A percentile compares a stretch with the other conserved stretches of the same genome.
These are phyloP conservation scores for Meleagris gallopavo DNA, from an alignment of 2,113 vertebrate species.

Conservation along the genomic window DNA sequence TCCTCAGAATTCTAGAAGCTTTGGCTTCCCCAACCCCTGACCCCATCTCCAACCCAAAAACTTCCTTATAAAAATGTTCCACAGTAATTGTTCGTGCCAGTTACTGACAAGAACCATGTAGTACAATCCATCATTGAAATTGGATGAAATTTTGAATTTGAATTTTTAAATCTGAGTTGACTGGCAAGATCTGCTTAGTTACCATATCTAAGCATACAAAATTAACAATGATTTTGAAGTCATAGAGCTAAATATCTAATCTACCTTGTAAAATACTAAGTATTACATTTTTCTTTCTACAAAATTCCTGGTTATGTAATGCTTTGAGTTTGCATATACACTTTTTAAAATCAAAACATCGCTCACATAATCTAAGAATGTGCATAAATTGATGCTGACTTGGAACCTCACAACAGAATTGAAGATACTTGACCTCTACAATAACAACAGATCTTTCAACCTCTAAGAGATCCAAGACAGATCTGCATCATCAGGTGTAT, in stretches of 20 bases:
- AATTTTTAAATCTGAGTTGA: neutral
- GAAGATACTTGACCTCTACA: neutral
- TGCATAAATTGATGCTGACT: neutral
- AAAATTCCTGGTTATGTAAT: neutral
- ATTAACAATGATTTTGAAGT: neutral
- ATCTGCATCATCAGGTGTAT: neutral
- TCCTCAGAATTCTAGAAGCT: neutral
- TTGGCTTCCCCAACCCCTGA: neutral
- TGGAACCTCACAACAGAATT: neutral
- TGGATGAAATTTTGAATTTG: neutral
- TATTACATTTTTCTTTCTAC: neutral
- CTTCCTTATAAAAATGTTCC: neutral
- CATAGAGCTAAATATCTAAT: neutral
- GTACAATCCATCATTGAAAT: neutral
- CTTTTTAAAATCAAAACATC: neutral
- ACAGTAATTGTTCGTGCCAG: neutral
- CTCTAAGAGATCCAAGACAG: neutral
- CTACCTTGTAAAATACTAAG: neutral
- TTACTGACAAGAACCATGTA: neutral
- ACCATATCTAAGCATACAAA: neutral
- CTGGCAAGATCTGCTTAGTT: neutral
- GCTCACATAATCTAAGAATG: neutral
- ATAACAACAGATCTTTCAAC: neutral
- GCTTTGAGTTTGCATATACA: neutral
- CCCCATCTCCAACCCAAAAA: neutral